Conservation (phyloP, 1,140 invertebrate species). For the Drosophila bipectinata region DNA sequence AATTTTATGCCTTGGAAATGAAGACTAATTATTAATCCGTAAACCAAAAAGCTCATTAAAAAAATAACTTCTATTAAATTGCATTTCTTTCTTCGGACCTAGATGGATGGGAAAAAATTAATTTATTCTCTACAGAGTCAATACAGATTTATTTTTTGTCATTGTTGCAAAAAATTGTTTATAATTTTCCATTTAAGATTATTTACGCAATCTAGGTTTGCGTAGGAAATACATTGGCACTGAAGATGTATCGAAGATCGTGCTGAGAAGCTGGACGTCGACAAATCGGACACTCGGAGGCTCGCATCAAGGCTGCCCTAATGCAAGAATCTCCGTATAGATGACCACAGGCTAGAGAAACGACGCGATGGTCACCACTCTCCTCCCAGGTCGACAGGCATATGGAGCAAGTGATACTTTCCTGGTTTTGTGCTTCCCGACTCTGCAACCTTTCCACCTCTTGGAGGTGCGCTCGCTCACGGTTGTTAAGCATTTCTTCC, state of each 20-base stretch:
- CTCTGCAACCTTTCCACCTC: not conserved
- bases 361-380: slow-evolving; percentile 11
- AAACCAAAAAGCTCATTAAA: too few relatives aligned
- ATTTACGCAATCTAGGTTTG: not conserved
- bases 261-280: not conserved
- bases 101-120: too few relatives aligned
- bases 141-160: too few relatives aligned
- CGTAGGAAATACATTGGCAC: not conserved
- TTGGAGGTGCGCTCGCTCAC: slow-evolving; percentile 14
- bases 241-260: slow-evolving; percentile 18
- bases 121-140: too few relatives aligned
- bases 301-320: not conserved
- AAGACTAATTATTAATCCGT: too few relatives aligned
- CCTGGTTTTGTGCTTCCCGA: slow-evolving; percentile 6
- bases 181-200: not conserved
- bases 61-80: too few relatives aligned
- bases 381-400: slow-evolving; percentile 9
- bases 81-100: too few relatives aligned
- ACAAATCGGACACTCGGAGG: slow-evolving; percentile 2
- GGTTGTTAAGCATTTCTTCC: not conserved
- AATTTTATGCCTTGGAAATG: too few relatives aligned
- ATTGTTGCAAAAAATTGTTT: not conserved
- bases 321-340: slow-evolving; percentile 28
- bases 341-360: slow-evolving; percentile 27
- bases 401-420: slow-evolving; percentile 15